A percentile compares a stretch with the other conserved stretches of the same genome.
phyloP scores from a whole-genome alignment of 2,797 vertebrate species.

The Sternotherus odoratus region DNA sequence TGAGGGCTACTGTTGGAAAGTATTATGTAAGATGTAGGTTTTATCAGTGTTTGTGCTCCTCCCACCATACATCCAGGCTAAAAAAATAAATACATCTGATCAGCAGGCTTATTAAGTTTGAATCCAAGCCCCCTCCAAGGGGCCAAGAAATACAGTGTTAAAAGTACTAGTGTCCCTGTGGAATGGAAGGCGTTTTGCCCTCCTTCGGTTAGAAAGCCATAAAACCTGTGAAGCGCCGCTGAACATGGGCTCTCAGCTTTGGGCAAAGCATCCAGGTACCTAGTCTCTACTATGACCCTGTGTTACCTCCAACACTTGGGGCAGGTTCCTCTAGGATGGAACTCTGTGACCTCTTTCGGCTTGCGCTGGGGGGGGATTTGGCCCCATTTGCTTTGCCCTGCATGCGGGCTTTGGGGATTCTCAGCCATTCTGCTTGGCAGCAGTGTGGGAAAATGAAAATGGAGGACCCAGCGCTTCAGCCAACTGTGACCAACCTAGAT shows the following conservation, averaged over 20 bases:
- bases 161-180: neutral
- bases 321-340: neutral
- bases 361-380: neutral
- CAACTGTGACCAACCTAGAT: conserved; percentile 78
- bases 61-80: neutral
- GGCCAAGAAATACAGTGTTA: neutral
- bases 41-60: neutral
- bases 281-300: conserved; percentile 44
- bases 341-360: neutral
- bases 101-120: neutral
- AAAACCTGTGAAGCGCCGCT: conserved; percentile 66
- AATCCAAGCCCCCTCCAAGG: neutral
- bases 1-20: neutral
- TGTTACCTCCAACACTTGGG: neutral
- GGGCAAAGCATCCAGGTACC: neutral
- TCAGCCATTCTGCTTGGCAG: neutral
- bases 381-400: neutral
- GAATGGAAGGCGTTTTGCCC: conserved; percentile 19
- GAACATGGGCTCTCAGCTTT: conserved; percentile 43
- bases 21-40: neutral
- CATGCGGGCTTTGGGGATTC: neutral
- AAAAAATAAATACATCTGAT: neutral
- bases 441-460: neutral
- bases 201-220: conserved; percentile 67
- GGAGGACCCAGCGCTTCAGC: conserved; percentile 36